Base-by-base conservation (phyloP, 2,888 invertebrate species). In the Furcula furcula region DNA sequence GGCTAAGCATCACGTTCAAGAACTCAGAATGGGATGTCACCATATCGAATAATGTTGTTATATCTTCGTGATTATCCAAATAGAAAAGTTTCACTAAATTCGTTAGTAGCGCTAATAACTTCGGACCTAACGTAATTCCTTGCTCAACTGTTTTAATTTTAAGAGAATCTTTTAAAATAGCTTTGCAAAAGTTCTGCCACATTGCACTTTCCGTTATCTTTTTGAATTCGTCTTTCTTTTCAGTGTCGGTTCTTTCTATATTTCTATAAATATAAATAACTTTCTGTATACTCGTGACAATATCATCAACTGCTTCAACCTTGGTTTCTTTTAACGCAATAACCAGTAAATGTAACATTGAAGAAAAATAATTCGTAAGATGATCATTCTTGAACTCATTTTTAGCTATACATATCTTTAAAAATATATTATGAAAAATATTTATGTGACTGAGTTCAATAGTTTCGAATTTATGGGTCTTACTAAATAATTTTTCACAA, bases 1-100 rank as follows among this genome's bases (percentile, higher is more conserved):
- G 73, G 40, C 90, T 90, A 10, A 95, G 68, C 73, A 94, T 90
- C 4, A 93, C 90, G 47, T 93, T 93, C 29, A 93, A 76, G 68
- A 95, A 95, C 59, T 94, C 93, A 0, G 95, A 95, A 79, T 96
- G 95, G 0, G 93, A 92, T 3, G 91, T 90, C 6, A 93, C 90
- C 94, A 95, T 94, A 44, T 94, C 94, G 51, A 94, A 93, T 4
- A 94, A 72, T 11, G 90, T 87, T 29, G 76, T 80, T 0, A 91
- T 79, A 23, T 89, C 83, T 3, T 78, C 68, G 19, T 88, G 86
- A 31, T 91, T 80, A 13, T 60, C 58, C 4, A 72, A 57, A 52
- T 92, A 93, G 11, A 93, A 79, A 0, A 91, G 68, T 34, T 91
- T 84, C 2, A 93, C 87, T 9, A 93, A 65, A 30, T 73, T 80